Evolutionary conservation across 1,140 invertebrate species (phyloP).

Genomic region (roundworm (Caenorhabditis elegans)): DNA sequence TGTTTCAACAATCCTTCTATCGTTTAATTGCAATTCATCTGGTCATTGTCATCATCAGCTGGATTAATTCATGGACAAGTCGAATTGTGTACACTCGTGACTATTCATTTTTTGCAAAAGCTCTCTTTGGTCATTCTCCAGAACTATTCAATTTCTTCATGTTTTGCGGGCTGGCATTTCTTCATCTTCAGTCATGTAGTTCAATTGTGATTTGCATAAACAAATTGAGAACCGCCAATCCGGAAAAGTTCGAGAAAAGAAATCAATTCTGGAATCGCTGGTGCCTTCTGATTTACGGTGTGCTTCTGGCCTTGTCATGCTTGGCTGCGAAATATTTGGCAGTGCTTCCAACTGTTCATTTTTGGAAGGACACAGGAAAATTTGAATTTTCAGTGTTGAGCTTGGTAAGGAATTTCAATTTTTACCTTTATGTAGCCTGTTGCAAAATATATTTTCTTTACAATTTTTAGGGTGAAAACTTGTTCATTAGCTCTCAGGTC

Average conservation of each 20-base stretch:
- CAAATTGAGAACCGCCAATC: neutral
- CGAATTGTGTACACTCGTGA: neutral
- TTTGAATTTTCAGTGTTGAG: neutral
- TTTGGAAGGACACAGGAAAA: neutral
- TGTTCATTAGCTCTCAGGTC: too few relatives aligned
- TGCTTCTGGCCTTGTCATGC: neutral
- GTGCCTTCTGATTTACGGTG: neutral
- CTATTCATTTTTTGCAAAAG: neutral
- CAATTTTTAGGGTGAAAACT: too few relatives aligned
- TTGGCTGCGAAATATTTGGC: neutral
- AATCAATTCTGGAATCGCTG: neutral
- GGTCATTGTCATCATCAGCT: neutral
- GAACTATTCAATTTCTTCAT: neutral
- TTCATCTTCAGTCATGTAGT: neutral
- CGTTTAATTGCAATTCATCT: neutral
- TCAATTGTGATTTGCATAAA: neutral
- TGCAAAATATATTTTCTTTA: too few relatives aligned
- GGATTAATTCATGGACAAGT: slow-evolving; percentile 2
- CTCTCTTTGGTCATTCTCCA: neutral
- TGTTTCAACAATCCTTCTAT: neutral
- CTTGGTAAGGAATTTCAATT: neutral
- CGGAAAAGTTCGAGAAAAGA: neutral
- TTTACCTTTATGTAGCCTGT: too few relatives aligned
- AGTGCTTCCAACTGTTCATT: neutral
- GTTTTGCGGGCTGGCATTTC: neutral